These are phyloP conservation scores for Ecdyonurus torrentis DNA, from an alignment of 2,888 invertebrate genomes.

Conservation along the genomic window DNA sequence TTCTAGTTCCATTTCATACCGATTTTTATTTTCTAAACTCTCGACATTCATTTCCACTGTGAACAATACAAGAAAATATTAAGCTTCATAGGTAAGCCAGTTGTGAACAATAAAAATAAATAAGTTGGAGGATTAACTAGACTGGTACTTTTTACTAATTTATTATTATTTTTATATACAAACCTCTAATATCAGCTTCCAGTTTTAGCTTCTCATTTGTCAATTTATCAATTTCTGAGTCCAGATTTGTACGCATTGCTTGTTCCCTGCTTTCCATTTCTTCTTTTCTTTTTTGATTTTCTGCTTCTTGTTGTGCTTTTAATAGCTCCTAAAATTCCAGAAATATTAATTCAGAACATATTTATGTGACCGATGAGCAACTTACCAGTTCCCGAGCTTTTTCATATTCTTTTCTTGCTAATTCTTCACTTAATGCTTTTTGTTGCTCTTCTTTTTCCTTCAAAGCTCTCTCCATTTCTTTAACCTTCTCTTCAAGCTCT, in stretches of 20 bases:
- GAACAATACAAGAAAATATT: neutral
- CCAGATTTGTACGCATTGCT: neutral
- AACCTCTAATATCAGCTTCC: neutral
- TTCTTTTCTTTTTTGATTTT: neutral
- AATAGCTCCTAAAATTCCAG: neutral
- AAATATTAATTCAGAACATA: no score
- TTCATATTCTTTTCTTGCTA: neutral
- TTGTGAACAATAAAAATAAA: no score
- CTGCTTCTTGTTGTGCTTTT: neutral
- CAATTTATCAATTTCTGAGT: neutral
- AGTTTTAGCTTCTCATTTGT: neutral
- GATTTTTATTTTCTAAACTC: neutral
- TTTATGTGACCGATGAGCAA: no score
- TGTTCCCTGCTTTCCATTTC: neutral
- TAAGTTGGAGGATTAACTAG: no score
- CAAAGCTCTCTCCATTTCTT: neutral
- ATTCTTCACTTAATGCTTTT: neutral
- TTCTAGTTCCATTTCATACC: neutral
- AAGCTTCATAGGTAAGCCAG: no score
- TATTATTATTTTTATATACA: neutral
- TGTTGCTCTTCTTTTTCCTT: neutral
- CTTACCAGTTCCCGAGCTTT: neutral
- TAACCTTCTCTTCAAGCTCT: neutral
- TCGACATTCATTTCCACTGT: neutral
- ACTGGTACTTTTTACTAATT: neutral